Conservation (phyloP, 2,113 vertebrate species). For the Diadophis punctatus region DNA sequence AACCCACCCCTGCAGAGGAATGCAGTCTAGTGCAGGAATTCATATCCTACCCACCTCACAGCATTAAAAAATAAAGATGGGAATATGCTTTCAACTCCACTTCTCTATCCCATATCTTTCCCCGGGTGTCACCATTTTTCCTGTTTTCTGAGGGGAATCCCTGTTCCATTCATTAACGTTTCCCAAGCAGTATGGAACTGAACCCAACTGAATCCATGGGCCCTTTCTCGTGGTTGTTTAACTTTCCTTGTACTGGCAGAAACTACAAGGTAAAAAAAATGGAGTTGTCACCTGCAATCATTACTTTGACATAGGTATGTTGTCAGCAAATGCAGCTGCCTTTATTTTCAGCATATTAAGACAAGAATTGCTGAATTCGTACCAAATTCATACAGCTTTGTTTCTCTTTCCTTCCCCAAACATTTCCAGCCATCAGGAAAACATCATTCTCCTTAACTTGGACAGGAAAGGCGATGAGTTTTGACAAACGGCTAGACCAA, state of each 20-base stretch:
- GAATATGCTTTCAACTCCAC: neutral
- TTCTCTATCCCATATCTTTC: neutral
- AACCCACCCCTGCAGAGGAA: neutral
- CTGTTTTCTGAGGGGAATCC: neutral
- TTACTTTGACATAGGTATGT: neutral
- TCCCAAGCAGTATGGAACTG: neutral
- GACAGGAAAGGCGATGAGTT: neutral
- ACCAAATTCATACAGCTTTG: neutral
- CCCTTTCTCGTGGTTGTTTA: neutral
- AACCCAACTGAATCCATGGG: neutral
- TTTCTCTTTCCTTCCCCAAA: neutral
- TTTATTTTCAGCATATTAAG: neutral
- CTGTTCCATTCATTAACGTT: neutral
- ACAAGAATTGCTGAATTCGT: neutral
- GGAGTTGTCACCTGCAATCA: neutral
- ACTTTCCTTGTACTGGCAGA: neutral
- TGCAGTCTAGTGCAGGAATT: neutral
- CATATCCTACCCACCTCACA: neutral
- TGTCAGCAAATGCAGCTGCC: neutral
- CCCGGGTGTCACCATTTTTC: neutral
- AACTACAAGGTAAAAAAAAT: neutral
- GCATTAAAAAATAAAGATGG: neutral
- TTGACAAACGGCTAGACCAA: neutral
- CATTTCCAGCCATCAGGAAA: neutral
- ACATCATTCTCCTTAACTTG: neutral